A percentile compares a stretch with the other conserved stretches of the same genome.
phyloP scores from a whole-genome alignment of 2,888 invertebrate species.

The Scaptomyza polygonia region DNA sequence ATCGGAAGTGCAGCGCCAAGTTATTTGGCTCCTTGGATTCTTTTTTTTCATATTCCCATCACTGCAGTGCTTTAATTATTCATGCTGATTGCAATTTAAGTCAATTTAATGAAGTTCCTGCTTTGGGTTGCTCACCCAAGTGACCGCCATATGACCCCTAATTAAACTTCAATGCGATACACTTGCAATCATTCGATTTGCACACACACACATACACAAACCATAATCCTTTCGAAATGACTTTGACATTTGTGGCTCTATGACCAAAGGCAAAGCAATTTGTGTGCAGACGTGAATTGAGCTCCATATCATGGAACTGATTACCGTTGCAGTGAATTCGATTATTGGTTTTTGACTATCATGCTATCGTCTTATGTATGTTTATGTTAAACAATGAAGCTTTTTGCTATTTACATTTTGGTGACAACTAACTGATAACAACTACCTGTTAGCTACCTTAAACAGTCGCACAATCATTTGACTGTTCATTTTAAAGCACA shows the following conservation, averaged over 20 bases:
- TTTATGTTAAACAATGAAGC: background rate
- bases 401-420: background rate
- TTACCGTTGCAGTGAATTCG: slow-evolving; percentile 35
- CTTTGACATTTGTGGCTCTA: slow-evolving; percentile 33
- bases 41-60: slow-evolving; percentile 53
- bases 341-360: slow-evolving; percentile 20
- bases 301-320: slow-evolving; percentile 32
- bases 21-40: slow-evolving; percentile 27
- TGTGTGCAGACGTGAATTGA: slow-evolving; percentile 6
- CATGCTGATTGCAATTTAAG: slow-evolving; percentile 42
- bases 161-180: slow-evolving; percentile 32
- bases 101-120: slow-evolving; percentile 57
- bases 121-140: slow-evolving; percentile 8
- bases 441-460: too few species aligned
- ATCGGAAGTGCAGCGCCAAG: slow-evolving; percentile 65
- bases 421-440: background rate
- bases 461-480: too few species aligned
- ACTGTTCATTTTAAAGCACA: background rate
- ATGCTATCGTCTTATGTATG: background rate
- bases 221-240: slow-evolving; percentile 24
- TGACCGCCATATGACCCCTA: slow-evolving; percentile 10
- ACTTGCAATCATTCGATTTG: slow-evolving; percentile 18
- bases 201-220: slow-evolving; percentile 12
- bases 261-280: background rate
- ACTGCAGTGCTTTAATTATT: slow-evolving; percentile 32